phyloP scores from a whole-genome alignment of 2,113 vertebrate species.

The Calidris pugnax region DNA sequence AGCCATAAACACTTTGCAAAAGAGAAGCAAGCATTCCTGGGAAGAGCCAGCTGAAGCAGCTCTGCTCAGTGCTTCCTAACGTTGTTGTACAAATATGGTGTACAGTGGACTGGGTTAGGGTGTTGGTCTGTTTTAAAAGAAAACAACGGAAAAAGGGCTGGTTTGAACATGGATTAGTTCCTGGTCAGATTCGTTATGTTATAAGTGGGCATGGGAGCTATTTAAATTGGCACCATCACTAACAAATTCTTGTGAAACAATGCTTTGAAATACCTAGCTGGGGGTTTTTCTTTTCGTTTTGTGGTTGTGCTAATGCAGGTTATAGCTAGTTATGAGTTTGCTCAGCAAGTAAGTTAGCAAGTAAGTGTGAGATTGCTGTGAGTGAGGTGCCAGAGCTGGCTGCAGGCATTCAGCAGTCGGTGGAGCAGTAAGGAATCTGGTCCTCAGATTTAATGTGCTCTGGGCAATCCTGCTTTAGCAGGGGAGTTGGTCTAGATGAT shows the following conservation, averaged over 20 bases:
- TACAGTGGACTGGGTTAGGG: neutral
- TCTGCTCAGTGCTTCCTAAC: neutral
- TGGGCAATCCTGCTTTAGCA: no score
- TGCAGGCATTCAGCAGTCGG: neutral
- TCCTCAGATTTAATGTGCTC: neutral
- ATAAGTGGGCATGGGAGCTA: neutral
- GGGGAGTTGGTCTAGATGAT: no score
- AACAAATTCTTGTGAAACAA: slow-evolving; percentile 29
- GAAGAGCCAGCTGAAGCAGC: neutral
- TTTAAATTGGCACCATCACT: slow-evolving; percentile 32
- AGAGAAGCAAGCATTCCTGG: fast-evolving
- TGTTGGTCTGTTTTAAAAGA: neutral
- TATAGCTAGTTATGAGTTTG: neutral
- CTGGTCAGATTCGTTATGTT: neutral
- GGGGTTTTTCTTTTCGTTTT: neutral
- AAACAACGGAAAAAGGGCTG: neutral
- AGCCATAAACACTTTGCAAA: neutral
- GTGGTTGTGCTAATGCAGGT: neutral
- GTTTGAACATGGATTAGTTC: neutral
- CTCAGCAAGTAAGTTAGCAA: neutral
- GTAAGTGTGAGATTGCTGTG: neutral
- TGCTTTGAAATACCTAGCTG: neutral
- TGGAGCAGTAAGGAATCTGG: neutral
- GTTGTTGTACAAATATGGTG: neutral
- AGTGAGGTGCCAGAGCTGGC: neutral